These are phyloP conservation scores for Orthonevra nobilis DNA, from an alignment of 2,888 invertebrate species.

Conservation along the genomic window DNA sequence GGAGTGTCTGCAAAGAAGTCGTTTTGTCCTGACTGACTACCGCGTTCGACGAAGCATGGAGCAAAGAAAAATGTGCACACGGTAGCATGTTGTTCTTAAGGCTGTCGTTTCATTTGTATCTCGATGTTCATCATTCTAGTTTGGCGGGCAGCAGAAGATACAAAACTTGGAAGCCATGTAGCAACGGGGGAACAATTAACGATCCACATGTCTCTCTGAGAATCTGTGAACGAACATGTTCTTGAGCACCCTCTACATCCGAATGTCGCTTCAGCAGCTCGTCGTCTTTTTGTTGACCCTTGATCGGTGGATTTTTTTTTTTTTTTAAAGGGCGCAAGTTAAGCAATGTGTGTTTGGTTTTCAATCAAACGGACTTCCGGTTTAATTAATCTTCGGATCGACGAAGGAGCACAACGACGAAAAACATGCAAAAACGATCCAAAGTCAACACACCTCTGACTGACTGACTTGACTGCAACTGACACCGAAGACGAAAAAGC, in stretches of 20 bases:
- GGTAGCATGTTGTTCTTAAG: constrained; percentile 45
- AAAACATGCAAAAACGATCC: constrained; percentile 5
- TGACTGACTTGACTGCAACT: too few relatives aligned
- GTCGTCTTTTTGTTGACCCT: constrained; percentile 11
- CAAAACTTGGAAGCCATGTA: constrained; percentile 21
- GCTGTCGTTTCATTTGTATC: constrained; percentile 48
- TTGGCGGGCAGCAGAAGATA: constrained; percentile 39
- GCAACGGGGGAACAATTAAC: constrained; percentile 65
- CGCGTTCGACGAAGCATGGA: constrained; percentile 12
- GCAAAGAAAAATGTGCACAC: constrained; percentile 22
- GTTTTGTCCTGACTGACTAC: background rate
- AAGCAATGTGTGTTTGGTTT: constrained; percentile 50
- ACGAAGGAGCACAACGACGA: background rate
- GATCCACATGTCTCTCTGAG: constrained; percentile 68
- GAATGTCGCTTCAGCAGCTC: too few relatives aligned
- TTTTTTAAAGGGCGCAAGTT: constrained; percentile 13
- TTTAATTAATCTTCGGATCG: constrained; percentile 64
- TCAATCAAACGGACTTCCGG: constrained; percentile 69
- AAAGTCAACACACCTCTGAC: constrained; percentile 41
- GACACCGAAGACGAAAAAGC: constrained; percentile 26
- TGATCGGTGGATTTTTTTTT: constrained; percentile 20
- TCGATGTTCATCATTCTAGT: constrained; percentile 62
- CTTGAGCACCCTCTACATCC: constrained; percentile 58
- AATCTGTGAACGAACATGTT: constrained; percentile 62
- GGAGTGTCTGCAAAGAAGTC: constrained; percentile 19